Base-by-base conservation (phyloP, 2,888 invertebrate genomes). In the Empis stercorea region DNA sequence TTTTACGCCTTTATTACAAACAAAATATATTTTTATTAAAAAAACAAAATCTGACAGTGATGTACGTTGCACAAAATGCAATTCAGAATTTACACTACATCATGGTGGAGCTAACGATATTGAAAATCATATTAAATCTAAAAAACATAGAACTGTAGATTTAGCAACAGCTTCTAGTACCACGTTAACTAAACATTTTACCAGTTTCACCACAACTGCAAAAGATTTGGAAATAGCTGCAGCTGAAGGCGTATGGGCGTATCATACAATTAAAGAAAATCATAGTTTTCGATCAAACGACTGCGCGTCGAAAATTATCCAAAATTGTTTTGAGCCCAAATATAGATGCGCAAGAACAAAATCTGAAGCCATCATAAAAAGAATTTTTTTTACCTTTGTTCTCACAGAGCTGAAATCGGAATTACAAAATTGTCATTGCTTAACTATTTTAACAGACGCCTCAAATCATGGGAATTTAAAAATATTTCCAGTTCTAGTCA, bases 1-100 rank as follows among this genome's bases (percentile, higher is more conserved):
- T 34, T 54, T 52, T 43, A 52, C 46, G 52, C 47, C 32, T 48
- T 49, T 13, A 49, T 53, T 55, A 45, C 50, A 55, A 53, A 30
- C 43, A 10, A 54, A 52, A 44, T 52, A 55, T 49, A 52, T 52
- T 44, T 55, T 52, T 51, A 55, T 54, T 47, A 55, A 55, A 50
- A 47, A 54, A 55, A 51, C 36, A 17, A 47, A 44, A 40, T 23
- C n/a, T 41, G 38, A 37, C 15, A 30, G 39, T 27, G 52, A 45
- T 39, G 47, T 51, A 49, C 51, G 47, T 43, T 48, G 54, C 48
- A 38, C 49, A 41, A 46, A 52, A 47, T 54, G 49, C 43, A 50
- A 45, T 30, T 41, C 48, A 20, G 48, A 48, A 39, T 48, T 49
- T 42, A 52, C 44, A 44, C 39, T 48, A 45, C 43, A 38, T 30